These are phyloP conservation scores for Macaria notata DNA, from an alignment of 2,888 invertebrate genomes.

Conservation along the genomic window DNA sequence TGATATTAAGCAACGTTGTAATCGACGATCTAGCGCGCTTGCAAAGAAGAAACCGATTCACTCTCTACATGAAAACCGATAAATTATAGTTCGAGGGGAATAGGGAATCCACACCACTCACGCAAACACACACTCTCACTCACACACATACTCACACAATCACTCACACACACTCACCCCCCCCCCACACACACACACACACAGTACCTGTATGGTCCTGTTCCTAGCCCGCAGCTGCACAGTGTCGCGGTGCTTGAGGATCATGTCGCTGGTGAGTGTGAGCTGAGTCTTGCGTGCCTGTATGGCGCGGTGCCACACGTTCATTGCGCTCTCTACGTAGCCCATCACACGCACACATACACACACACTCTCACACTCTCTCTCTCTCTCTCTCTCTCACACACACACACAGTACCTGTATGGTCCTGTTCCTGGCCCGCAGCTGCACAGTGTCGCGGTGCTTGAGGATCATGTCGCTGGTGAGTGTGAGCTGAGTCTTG, in stretches of 20 bases:
- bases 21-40: too few species aligned
- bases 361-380: too few species aligned
- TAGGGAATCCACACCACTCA: too few species aligned
- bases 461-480: conserved; percentile 36
- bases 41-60: too few species aligned
- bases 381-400: too few species aligned
- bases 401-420: conserved; percentile 53
- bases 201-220: conserved; percentile 61
- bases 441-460: conserved; percentile 53
- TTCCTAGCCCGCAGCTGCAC: conserved; percentile 60
- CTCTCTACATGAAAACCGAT: too few species aligned
- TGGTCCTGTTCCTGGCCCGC: conserved; percentile 56
- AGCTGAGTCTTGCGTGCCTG: conserved; percentile 51
- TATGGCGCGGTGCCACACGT: conserved; percentile 56
- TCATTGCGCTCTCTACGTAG: conserved; percentile 53
- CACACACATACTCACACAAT: too few species aligned
- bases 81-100: too few species aligned
- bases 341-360: conserved; percentile 36
- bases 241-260: conserved; percentile 44
- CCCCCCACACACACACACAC: too few species aligned
- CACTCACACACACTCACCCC: too few species aligned
- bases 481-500: conserved; percentile 40
- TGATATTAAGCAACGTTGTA: too few species aligned
- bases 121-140: too few species aligned
- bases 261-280: conserved; percentile 34